Percentiles rank a stretch among this genome's conserved stretches.
These are phyloP conservation scores for Sesia apiformis DNA, from an alignment of 2,888 invertebrate genomes.

Conservation along the genomic window DNA sequence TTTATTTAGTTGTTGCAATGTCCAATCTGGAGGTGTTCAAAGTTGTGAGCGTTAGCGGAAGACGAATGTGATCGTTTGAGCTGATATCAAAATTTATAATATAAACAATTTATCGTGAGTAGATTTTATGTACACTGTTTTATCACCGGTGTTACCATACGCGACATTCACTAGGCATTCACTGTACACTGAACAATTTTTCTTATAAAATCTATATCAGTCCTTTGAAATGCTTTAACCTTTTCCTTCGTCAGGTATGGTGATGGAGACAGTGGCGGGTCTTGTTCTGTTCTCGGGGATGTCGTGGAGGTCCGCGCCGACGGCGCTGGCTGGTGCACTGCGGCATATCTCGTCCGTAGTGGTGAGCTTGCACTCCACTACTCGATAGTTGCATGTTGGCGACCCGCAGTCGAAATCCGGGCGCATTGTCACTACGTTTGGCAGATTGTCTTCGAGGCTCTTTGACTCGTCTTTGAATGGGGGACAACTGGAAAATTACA, in stretches of 20 bases:
- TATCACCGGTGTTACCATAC: not conserved
- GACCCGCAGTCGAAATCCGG: slow-evolving; percentile 61
- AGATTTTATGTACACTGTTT: not conserved
- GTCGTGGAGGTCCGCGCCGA: slow-evolving; percentile 26
- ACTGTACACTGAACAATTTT: not conserved
- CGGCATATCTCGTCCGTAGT: slow-evolving; percentile 55
- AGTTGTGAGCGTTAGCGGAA: slow-evolving; percentile 46
- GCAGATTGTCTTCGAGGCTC: slow-evolving; percentile 45
- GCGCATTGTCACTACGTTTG: slow-evolving; percentile 48
- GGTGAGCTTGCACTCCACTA: slow-evolving; percentile 65
- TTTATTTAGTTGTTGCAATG: not conserved
- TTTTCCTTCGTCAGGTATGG: slow-evolving; percentile 74
- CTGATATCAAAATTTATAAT: slow-evolving; percentile 20
- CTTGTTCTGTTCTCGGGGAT: slow-evolving; percentile 31
- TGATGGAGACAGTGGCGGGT: slow-evolving; percentile 74
- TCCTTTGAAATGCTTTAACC: slow-evolving; percentile 35
- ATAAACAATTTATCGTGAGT: slow-evolving; percentile 1
- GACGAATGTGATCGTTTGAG: slow-evolving; percentile 51
- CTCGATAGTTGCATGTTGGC: slow-evolving; percentile 58
- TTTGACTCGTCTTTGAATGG: slow-evolving; percentile 59
- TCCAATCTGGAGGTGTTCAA: slow-evolving; percentile 10
- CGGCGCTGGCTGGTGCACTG: slow-evolving; percentile 23
- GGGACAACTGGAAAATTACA: slow-evolving; percentile 45
- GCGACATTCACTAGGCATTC: not conserved
- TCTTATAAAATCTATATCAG: not conserved